Percentiles rank a stretch among this genome's conserved stretches.
Evolutionary conservation across 1,140 invertebrate genomes (phyloP).

Genomic region (Tribolium madens): DNA sequence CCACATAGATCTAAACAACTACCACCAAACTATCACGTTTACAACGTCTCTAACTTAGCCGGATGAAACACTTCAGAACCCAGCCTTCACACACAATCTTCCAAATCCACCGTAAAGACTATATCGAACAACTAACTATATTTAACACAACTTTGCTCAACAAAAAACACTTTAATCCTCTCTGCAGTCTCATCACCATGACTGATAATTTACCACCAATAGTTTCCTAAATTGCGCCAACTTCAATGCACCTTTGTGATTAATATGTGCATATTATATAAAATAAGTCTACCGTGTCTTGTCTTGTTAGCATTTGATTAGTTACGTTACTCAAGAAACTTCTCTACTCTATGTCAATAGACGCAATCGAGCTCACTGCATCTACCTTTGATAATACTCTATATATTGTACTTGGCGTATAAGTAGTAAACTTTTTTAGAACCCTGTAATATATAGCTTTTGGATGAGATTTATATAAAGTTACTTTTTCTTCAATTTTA

Average conservation of each 20-base stretch:
- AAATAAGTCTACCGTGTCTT: conserved; percentile 3
- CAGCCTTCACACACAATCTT: background rate
- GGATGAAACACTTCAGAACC: too few species aligned
- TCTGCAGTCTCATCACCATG: background rate
- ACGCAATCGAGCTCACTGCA: background rate
- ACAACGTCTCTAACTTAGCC: background rate
- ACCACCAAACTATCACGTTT: background rate
- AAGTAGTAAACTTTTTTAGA: background rate
- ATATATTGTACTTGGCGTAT: background rate
- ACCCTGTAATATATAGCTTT: background rate
- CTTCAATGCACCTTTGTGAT: background rate
- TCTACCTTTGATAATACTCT: background rate
- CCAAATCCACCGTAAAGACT: background rate
- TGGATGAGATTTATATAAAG: background rate
- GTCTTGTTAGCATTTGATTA: conserved; percentile 1
- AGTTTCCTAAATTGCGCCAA: background rate
- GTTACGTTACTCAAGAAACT: background rate
- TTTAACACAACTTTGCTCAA: background rate
- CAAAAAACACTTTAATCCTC: background rate
- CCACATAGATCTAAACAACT: conserved; percentile 34
- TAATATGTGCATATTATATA: conserved; percentile 16
- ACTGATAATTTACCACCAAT: background rate
- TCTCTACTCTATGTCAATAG: background rate
- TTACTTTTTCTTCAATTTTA: background rate
- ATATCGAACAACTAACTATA: background rate